Conservation (phyloP, 2,888 invertebrate genomes). For the Hemaris fuciformis region DNA sequence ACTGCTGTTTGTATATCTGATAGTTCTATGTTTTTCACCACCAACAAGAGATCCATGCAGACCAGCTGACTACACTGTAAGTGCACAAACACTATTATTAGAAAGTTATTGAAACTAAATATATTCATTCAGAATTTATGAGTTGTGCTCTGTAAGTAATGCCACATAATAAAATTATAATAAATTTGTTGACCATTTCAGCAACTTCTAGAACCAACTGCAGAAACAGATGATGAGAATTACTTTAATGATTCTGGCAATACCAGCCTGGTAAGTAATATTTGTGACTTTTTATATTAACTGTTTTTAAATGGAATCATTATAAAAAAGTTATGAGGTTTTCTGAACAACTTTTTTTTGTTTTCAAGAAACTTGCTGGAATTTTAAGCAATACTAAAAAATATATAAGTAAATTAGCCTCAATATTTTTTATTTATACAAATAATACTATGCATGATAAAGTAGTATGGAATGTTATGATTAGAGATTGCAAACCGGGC, state of each 20-base stretch:
- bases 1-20: conserved; percentile 94
- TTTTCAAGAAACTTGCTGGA: too few species aligned
- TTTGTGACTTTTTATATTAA: background rate
- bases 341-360: too few species aligned
- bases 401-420: too few species aligned
- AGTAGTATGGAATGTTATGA: too few species aligned
- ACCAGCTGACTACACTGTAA: conserved; percentile 88
- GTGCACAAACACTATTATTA: too few species aligned
- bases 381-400: too few species aligned
- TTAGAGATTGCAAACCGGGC: too few species aligned
- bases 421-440: too few species aligned
- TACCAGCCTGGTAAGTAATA: conserved; percentile 82
- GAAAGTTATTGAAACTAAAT: too few species aligned
- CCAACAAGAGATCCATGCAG: conserved; percentile 94
- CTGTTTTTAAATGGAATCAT: background rate
- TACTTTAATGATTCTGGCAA: conserved; percentile 85
- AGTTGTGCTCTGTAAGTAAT: too few species aligned
- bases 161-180: background rate
- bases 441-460: too few species aligned
- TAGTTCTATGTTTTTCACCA: conserved; percentile 93
- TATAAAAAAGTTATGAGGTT: background rate
- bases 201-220: conserved; percentile 85
- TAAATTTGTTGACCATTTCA: conserved; percentile 35
- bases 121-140: too few species aligned
- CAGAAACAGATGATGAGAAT: conserved; percentile 89